phyloP scores from a whole-genome alignment of 53 echinoderm and acorn worm genomes.

The Holothuria scabra region DNA sequence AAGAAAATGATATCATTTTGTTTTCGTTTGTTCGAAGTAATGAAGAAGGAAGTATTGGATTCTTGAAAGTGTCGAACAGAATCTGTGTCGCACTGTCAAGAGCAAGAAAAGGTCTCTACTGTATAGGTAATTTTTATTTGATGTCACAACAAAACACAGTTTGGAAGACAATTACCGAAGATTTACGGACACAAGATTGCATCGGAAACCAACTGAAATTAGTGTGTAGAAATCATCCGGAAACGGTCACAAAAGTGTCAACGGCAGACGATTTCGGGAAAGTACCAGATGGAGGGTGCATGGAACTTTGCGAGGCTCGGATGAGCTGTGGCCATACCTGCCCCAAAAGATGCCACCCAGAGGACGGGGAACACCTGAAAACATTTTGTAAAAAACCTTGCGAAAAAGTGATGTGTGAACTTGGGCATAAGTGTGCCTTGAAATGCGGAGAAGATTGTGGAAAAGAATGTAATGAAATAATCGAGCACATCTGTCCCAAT shows the following conservation, averaged over 20 bases:
- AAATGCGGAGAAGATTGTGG: conserved; percentile 58
- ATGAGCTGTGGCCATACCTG: conserved; percentile 69
- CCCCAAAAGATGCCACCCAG: conserved; percentile 58
- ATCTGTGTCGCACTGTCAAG: conserved; percentile 89
- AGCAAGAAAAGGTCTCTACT: conserved; percentile 82
- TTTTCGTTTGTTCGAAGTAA: conserved; percentile 92
- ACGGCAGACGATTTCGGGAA: conserved; percentile 64
- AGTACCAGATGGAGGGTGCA: conserved; percentile 81
- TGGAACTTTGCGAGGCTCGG: conserved; percentile 49
- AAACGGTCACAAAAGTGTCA: conserved; percentile 46
- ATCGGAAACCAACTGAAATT: conserved; percentile 57
- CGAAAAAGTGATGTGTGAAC: conserved; percentile 36
- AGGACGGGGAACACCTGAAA: conserved; percentile 54
- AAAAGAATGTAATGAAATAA: conserved; percentile 53
- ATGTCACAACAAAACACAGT: conserved; percentile 58
- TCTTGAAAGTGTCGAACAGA: conserved; percentile 79
- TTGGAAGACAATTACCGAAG: conserved; percentile 77
- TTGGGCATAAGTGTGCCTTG: conserved; percentile 55
- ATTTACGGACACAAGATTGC: conserved; percentile 28
- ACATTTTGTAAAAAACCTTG: conserved; percentile 59
- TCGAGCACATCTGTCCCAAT: background rate
- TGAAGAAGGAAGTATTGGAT: conserved; percentile 79
- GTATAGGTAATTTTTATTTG: conserved; percentile 81
- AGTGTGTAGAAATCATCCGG: conserved; percentile 74
- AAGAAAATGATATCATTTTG: conserved; percentile 92